Conservation (phyloP, 2,888 invertebrate genomes). For the Metalampra italica region DNA sequence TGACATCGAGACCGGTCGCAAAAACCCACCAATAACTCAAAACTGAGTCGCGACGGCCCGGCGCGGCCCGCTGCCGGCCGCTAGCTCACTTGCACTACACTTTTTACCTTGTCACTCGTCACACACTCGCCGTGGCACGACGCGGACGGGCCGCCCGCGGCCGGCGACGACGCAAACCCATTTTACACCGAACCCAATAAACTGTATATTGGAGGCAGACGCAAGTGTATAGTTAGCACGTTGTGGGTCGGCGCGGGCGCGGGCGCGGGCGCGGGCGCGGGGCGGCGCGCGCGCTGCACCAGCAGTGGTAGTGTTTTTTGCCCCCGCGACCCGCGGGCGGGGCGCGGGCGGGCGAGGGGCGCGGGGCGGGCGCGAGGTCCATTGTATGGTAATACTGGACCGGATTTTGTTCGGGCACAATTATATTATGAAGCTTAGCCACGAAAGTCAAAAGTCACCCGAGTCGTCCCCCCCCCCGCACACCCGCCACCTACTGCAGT, state of each 20-base stretch:
- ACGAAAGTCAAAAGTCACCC: constrained; percentile 76
- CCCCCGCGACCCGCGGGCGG: constrained; percentile 57
- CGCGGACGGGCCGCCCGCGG: not conserved
- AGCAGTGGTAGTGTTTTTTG: constrained; percentile 73
- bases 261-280: not conserved
- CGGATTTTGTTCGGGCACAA: constrained; percentile 77
- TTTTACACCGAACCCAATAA: constrained; percentile 12
- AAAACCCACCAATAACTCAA: constrained; percentile 36
- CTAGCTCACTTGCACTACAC: constrained; percentile 63
- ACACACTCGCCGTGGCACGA: constrained; percentile 59
- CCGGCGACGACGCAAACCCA: no score
- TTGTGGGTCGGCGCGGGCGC: not conserved
- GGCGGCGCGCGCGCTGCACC: not conserved
- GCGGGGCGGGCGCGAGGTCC: constrained; percentile 72
- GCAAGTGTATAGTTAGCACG: constrained; percentile 16
- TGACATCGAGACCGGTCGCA: constrained; percentile 14
- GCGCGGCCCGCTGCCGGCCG: constrained; percentile 31
- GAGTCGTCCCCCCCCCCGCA: constrained; percentile 46
- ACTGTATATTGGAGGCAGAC: constrained; percentile 12
- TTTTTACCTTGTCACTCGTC: constrained; percentile 75
- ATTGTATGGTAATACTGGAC: constrained; percentile 76
- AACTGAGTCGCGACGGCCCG: constrained; percentile 19
- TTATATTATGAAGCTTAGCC: constrained; percentile 77
- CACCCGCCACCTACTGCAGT: not conserved
- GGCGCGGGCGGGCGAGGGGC: constrained; percentile 33